Conservation (phyloP, 2,888 invertebrate species). For the Elysia crispata region DNA sequence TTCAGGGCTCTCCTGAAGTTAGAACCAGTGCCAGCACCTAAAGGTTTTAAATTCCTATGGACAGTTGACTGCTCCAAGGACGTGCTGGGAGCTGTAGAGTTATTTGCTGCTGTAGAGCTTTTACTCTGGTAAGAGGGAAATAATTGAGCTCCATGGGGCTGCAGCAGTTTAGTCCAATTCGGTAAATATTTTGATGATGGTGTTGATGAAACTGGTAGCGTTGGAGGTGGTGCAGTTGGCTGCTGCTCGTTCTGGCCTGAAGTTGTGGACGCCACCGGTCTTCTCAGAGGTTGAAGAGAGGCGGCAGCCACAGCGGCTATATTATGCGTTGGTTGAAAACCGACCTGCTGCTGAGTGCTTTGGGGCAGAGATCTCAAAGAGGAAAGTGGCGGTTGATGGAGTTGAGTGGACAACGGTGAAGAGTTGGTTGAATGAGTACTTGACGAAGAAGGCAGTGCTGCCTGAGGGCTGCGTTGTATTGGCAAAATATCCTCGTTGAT, state of each 20-base stretch:
- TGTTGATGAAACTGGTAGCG: constrained; percentile 20
- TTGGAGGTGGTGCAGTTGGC: constrained; percentile 3
- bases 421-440: background rate
- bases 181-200: too few species aligned
- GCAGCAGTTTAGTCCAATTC: too few species aligned
- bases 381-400: background rate
- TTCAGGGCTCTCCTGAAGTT: constrained; percentile 10
- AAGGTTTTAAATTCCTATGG: too few species aligned
- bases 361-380: background rate
- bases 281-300: constrained; percentile 16
- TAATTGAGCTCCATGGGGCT: too few species aligned
- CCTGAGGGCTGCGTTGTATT: too few species aligned
- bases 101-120: too few species aligned
- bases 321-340: too few species aligned
- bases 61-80: too few species aligned
- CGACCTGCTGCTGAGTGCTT: background rate
- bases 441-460: too few species aligned
- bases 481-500: constrained; percentile 47
- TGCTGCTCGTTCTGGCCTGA: constrained; percentile 27
- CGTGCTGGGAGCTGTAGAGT: too few species aligned
- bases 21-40: too few species aligned
- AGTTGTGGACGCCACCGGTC: background rate
- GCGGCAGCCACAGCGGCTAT: constrained; percentile 24
- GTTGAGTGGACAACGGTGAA: background rate
- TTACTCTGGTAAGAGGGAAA: too few species aligned